phyloP scores from a whole-genome alignment of 30 jellyfish, hydroid and myxozoan species.

The Catostylus mosaicus region DNA sequence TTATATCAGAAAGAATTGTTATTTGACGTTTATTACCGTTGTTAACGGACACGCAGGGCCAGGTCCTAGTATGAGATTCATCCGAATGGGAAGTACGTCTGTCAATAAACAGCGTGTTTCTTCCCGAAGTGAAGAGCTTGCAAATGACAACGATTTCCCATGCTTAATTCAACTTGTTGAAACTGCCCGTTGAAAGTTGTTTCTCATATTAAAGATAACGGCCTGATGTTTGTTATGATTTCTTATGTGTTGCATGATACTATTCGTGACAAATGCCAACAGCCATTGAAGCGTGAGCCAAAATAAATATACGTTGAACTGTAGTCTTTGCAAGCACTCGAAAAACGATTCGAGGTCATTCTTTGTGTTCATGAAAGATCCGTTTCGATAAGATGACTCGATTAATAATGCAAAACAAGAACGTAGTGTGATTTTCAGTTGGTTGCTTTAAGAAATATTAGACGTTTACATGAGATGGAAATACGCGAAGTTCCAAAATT shows the following conservation, averaged over 20 bases:
- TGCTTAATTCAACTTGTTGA: no score
- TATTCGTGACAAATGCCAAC: conserved; percentile 22
- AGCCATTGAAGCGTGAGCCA: conserved; percentile 30
- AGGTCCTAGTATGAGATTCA: conserved; percentile 40
- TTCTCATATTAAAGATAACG: neutral
- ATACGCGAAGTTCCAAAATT: conserved; percentile 43
- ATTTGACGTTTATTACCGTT: conserved; percentile 37
- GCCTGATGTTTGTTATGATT: conserved; percentile 4
- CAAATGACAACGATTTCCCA: conserved; percentile 25
- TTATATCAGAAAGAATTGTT: neutral
- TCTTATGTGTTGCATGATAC: conserved; percentile 8
- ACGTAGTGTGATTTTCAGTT: neutral
- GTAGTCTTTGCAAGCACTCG: conserved; percentile 18
- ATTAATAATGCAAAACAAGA: neutral
- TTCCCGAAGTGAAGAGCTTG: conserved; percentile 1
- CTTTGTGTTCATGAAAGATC: conserved; percentile 5
- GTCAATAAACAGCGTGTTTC: conserved; percentile 49
- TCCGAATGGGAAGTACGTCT: conserved; percentile 42
- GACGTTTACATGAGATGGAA: conserved; percentile 10
- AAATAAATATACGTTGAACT: conserved; percentile 22
- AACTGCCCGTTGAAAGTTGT: neutral
- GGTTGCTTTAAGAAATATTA: neutral
- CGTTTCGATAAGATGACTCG: neutral
- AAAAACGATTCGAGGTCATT: conserved; percentile 30
- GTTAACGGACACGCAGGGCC: conserved; percentile 12